Percentiles rank a stretch among this genome's conserved stretches.
Conservation (phyloP, 2,888 invertebrate genomes). For the Heliconius erato region DNA sequence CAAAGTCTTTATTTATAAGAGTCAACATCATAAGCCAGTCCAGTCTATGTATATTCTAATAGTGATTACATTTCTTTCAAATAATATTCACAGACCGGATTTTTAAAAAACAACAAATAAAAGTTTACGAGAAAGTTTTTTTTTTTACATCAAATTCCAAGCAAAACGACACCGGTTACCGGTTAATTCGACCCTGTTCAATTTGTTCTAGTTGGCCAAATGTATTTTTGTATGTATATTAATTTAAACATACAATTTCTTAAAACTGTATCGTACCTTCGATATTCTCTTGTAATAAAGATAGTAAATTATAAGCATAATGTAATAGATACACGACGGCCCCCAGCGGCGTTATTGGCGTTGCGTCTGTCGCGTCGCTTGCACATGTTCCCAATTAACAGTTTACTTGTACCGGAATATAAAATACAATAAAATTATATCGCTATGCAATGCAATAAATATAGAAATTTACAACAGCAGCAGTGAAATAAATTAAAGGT, state of each 20-base stretch:
- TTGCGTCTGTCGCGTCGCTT: slow-evolving; percentile 32
- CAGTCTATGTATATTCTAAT: too few relatives aligned
- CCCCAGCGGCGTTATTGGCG: slow-evolving; percentile 38
- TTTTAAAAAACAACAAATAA: too few relatives aligned
- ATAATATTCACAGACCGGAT: too few relatives aligned
- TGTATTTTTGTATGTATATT: background rate
- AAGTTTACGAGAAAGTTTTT: background rate
- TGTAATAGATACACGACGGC: slow-evolving; percentile 33
- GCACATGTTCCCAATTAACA: slow-evolving; percentile 37
- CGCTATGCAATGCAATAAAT: background rate
- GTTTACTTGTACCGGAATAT: slow-evolving; percentile 14
- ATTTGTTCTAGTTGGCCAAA: slow-evolving; percentile 18
- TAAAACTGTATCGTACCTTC: background rate
- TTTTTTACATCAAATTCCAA: background rate
- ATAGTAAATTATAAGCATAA: slow-evolving; percentile 15
- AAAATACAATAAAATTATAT: slow-evolving; percentile 6
- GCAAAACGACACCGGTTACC: slow-evolving; percentile 4
- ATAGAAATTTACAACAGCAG: background rate
- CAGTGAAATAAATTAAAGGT: background rate
- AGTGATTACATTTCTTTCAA: too few relatives aligned
- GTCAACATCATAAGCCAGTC: too few relatives aligned
- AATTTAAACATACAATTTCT: background rate
- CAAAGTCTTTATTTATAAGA: too few relatives aligned
- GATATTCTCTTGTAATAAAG: background rate
- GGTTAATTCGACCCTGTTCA: slow-evolving; percentile 10